Conservation (phyloP, 2,113 vertebrate genomes). For the Eolophus roseicapilla region DNA sequence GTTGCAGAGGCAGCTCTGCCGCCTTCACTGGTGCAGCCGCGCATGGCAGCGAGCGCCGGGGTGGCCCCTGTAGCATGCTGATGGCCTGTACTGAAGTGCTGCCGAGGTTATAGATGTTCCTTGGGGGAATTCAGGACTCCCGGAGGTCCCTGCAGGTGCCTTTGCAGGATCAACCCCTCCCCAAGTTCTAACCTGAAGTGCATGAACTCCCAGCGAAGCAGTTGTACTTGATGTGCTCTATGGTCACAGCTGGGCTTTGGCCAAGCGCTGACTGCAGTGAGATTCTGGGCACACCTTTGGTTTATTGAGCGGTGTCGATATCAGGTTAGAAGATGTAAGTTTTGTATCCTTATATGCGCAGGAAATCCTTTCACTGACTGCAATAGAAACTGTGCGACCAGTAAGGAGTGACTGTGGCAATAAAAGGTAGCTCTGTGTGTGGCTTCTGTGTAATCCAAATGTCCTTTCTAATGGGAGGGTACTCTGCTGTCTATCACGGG, state of each 20-base stretch:
- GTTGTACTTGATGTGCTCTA: not conserved
- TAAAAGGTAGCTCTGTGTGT: not conserved
- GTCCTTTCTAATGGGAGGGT: not conserved
- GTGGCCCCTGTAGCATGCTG: not conserved
- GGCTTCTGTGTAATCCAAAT: not conserved
- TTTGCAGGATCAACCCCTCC: not conserved
- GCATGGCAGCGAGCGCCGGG: not conserved
- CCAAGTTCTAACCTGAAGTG: not conserved
- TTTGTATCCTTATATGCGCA: not conserved
- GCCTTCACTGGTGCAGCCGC: slow-evolving; percentile 20
- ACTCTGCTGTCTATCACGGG: not conserved
- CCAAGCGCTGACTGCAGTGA: not conserved
- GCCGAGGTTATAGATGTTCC: not conserved
- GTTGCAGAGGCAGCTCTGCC: not conserved
- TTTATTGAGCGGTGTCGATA: not conserved
- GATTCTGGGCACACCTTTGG: not conserved
- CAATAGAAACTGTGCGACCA: not conserved
- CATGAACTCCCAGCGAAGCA: not conserved
- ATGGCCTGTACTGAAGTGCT: not conserved
- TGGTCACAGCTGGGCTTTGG: not conserved
- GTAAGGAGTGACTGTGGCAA: not conserved
- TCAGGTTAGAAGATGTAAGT: not conserved
- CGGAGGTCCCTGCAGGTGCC: not conserved
- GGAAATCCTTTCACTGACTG: not conserved
- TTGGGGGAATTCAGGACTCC: not conserved